phyloP scores from a whole-genome alignment of 2,113 vertebrate genomes.

The Myocastor coypus region DNA sequence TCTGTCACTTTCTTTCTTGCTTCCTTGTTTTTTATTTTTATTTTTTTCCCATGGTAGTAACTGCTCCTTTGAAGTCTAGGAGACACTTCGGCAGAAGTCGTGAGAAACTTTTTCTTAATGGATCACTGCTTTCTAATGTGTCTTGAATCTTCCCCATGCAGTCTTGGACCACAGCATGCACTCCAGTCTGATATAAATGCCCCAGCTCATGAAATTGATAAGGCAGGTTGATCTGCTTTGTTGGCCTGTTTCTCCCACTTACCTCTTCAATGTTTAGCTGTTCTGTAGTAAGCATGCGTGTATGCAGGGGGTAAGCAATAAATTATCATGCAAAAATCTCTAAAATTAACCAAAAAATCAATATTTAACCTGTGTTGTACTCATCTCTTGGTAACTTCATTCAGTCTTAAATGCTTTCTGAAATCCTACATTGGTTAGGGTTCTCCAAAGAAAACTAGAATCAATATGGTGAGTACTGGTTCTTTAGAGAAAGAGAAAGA shows the following conservation, averaged over 20 bases:
- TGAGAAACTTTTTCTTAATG: background rate
- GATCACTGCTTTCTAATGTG: background rate
- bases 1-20: background rate
- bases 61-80: background rate
- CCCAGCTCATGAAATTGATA: background rate
- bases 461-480: accelerated
- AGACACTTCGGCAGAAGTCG: background rate
- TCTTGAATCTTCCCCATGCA: background rate
- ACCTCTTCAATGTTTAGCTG: background rate
- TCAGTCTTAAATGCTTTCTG: background rate
- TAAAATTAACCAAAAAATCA: background rate
- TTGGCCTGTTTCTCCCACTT: background rate
- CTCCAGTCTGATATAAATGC: background rate
- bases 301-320: background rate
- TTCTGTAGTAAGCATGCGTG: background rate
- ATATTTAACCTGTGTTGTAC: background rate
- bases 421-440: background rate
- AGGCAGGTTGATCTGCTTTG: background rate
- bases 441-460: background rate
- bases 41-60: background rate
- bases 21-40: background rate
- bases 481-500: too few relatives aligned
- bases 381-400: background rate
- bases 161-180: background rate
- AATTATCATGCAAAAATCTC: background rate